These are phyloP conservation scores for Oeneis ivallda DNA, from an alignment of 2,888 invertebrate species.

Conservation along the genomic window DNA sequence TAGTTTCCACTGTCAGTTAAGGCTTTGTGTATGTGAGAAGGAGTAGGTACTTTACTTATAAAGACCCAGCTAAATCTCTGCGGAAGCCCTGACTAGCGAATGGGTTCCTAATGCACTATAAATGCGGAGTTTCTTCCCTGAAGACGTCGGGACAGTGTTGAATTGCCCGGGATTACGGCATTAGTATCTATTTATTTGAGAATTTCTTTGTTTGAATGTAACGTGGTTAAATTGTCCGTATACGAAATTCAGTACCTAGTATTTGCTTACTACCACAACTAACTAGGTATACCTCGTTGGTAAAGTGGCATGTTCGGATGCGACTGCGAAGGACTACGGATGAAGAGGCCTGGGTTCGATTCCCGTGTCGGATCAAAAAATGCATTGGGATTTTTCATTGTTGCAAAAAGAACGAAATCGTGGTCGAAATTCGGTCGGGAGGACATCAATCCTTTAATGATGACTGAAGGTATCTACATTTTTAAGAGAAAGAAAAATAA, in stretches of 20 bases:
- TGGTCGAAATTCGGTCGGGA: no score
- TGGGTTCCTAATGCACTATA: conserved; percentile 32
- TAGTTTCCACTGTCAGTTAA: not conserved
- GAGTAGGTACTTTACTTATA: conserved; percentile 10
- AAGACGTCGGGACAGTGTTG: conserved; percentile 21
- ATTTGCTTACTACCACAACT: no score
- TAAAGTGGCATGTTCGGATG: no score
- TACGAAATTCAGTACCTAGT: not conserved
- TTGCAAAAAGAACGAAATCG: no score
- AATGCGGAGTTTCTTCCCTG: conserved; percentile 28
- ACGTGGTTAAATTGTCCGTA: not conserved
- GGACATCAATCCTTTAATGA: no score
- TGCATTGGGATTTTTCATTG: no score
- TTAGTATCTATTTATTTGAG: conserved; percentile 25
- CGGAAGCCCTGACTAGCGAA: conserved; percentile 30
- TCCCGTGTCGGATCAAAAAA: no score
- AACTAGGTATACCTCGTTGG: no score
- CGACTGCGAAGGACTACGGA: no score
- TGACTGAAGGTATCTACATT: no score
- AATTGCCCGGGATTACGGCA: conserved; percentile 18
- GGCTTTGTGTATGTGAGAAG: not conserved
- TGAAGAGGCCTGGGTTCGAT: no score
- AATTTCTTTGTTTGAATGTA: conserved; percentile 17
- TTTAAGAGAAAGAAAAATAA: no score
- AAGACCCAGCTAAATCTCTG: conserved; percentile 32